Evolutionary conservation across 1,140 invertebrate genomes (phyloP).

Genomic region (Chlorops oryzae): DNA sequence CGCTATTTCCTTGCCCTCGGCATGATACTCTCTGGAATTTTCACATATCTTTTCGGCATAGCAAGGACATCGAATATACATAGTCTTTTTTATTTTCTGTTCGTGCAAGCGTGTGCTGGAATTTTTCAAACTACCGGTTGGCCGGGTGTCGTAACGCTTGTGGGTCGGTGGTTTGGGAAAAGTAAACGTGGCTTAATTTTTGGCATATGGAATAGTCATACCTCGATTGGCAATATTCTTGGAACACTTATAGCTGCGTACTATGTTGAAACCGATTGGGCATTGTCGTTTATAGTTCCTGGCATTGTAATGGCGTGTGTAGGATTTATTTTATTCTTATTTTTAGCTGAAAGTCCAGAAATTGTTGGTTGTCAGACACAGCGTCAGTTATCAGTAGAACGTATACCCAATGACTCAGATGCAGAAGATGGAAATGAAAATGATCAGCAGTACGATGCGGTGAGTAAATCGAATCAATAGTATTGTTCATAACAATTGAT

Average conservation of each 20-base stretch:
- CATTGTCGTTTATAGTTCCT: constrained; percentile 86
- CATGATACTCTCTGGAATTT: constrained; percentile 83
- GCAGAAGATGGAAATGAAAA: constrained; percentile 24
- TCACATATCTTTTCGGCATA: constrained; percentile 85
- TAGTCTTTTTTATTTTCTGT: constrained; percentile 74
- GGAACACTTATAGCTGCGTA: constrained; percentile 76
- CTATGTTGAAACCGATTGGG: constrained; percentile 85
- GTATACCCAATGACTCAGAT: constrained; percentile 35
- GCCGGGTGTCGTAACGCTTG: constrained; percentile 84
- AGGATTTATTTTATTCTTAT: constrained; percentile 80
- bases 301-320: constrained; percentile 72
- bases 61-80: constrained; percentile 80
- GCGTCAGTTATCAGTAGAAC: constrained; percentile 10
- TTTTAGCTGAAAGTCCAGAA: constrained; percentile 72
- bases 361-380: constrained; percentile 61
- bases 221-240: constrained; percentile 90
- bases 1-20: constrained; percentile 84
- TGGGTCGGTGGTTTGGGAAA: constrained; percentile 95
- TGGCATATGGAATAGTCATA: constrained; percentile 95
- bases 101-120: constrained; percentile 74
- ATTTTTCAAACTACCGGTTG: constrained; percentile 82
- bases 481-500: too few species aligned
- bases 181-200: constrained; percentile 86
- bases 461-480: too few species aligned
- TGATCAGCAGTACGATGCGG: constrained; percentile 25